These are phyloP conservation scores for Drosophila niveifrons DNA, from an alignment of 2,888 invertebrate species.

Conservation along the genomic window DNA sequence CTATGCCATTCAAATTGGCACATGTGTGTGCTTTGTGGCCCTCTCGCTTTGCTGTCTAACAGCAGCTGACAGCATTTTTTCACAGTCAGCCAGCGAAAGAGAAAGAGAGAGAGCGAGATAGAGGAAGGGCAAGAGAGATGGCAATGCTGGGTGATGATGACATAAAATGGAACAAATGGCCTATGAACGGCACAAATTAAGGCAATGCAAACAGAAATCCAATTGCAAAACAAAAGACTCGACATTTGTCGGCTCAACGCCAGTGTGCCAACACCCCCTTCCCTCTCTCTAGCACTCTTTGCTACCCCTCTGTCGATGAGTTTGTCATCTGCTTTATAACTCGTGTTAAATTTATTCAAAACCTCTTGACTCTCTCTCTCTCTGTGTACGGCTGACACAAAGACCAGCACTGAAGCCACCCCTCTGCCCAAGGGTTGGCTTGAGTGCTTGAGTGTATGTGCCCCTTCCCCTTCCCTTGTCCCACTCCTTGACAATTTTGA, in stretches of 20 bases:
- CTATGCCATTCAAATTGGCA: slow-evolving; percentile 64
- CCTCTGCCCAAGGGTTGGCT: slow-evolving; percentile 66
- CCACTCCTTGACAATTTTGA: slow-evolving; percentile 42
- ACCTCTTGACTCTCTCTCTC: slow-evolving; percentile 83
- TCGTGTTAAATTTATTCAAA: slow-evolving; percentile 82
- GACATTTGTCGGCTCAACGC: slow-evolving; percentile 73
- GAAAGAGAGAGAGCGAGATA: background rate
- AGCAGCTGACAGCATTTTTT: slow-evolving; percentile 73
- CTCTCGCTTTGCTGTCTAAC: slow-evolving; percentile 26
- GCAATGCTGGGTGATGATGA: slow-evolving; percentile 72
- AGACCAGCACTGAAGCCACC: slow-evolving; percentile 46
- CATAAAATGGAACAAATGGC: slow-evolving; percentile 81
- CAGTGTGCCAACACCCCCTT: slow-evolving; percentile 10
- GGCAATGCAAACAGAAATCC: slow-evolving; percentile 74
- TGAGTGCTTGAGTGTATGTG: slow-evolving; percentile 55
- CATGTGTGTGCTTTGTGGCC: slow-evolving; percentile 58
- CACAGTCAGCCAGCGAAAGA: background rate
- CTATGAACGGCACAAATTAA: slow-evolving; percentile 77
- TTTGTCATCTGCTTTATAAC: slow-evolving; percentile 71
- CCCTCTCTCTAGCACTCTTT: background rate
- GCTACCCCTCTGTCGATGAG: background rate
- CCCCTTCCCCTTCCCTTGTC: background rate
- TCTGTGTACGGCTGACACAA: slow-evolving; percentile 41
- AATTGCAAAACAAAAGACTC: slow-evolving; percentile 71
- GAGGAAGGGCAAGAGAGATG: background rate